Evolutionary conservation across 2,113 vertebrate species (phyloP).

Genomic region (Lonchura striata): DNA sequence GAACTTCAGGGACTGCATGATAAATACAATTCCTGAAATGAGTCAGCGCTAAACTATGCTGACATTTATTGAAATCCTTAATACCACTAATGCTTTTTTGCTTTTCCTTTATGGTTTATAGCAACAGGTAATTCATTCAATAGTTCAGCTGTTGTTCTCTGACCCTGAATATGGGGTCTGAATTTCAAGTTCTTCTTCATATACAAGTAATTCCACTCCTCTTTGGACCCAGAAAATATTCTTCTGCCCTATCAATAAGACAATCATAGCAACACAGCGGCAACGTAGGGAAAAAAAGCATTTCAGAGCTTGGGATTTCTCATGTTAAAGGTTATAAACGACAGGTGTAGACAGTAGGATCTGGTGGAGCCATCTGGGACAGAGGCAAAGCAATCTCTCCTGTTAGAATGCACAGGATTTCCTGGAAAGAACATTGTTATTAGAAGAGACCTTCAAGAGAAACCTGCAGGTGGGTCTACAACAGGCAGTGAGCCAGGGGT

Average conservation of each 20-base stretch:
- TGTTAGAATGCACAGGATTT: background rate
- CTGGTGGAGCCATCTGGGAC: background rate
- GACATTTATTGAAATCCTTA: background rate
- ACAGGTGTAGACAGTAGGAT: background rate
- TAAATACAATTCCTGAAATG: background rate
- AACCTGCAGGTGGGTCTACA: background rate
- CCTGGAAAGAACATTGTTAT: background rate
- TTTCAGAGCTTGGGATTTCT: background rate
- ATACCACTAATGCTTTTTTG: background rate
- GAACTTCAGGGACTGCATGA: background rate
- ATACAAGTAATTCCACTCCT: background rate
- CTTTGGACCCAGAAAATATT: background rate
- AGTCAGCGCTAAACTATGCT: background rate
- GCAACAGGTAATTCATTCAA: background rate
- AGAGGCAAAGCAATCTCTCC: background rate
- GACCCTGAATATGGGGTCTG: background rate
- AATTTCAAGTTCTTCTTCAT: background rate
- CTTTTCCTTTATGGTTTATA: background rate
- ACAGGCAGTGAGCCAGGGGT: accelerated
- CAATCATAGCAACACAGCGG: background rate
- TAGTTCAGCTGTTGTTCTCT: background rate
- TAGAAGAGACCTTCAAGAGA: background rate
- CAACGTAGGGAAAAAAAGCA: accelerated
- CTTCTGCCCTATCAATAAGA: background rate
- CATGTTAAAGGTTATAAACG: background rate